Conservation (phyloP, 2,888 invertebrate species). For the Melikaiella ostensackeni region DNA sequence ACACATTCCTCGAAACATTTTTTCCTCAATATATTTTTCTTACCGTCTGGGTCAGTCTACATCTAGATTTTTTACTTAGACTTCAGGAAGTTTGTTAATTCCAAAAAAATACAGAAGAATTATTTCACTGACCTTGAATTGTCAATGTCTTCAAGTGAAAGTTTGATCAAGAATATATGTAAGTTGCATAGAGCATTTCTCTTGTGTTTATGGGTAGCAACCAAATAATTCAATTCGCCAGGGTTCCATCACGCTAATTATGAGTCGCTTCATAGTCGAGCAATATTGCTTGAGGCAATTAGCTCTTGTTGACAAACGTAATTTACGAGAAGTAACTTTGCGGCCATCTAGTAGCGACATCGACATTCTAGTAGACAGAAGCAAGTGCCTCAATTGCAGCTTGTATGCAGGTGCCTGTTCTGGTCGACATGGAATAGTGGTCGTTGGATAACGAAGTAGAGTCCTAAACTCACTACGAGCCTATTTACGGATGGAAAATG, state of each 20-base stretch:
- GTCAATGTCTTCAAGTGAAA: background rate
- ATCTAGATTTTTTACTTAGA: background rate
- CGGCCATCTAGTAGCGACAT: constrained; percentile 48
- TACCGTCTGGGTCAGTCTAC: background rate
- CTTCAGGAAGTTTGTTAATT: background rate
- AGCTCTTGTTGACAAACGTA: constrained; percentile 75
- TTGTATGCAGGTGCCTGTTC: constrained; percentile 14
- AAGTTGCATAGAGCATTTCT: constrained; percentile 5
- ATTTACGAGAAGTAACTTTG: constrained; percentile 74
- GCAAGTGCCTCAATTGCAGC: constrained; percentile 23
- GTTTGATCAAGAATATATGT: background rate
- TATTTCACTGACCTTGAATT: background rate
- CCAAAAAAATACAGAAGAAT: background rate
- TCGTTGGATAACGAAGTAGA: background rate
- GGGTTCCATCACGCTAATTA: constrained; percentile 70
- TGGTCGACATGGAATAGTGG: constrained; percentile 1
- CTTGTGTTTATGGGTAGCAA: constrained; percentile 48
- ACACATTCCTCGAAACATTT: background rate
- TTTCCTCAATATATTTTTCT: background rate
- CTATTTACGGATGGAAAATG: background rate
- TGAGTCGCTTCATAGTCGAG: constrained; percentile 70
- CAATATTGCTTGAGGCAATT: constrained; percentile 74
- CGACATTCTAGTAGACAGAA: constrained; percentile 37
- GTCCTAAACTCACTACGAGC: background rate
- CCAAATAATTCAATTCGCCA: constrained; percentile 67